These are phyloP conservation scores for Lacanobia wlatinum DNA, from an alignment of 2,888 invertebrate species.

Conservation along the genomic window DNA sequence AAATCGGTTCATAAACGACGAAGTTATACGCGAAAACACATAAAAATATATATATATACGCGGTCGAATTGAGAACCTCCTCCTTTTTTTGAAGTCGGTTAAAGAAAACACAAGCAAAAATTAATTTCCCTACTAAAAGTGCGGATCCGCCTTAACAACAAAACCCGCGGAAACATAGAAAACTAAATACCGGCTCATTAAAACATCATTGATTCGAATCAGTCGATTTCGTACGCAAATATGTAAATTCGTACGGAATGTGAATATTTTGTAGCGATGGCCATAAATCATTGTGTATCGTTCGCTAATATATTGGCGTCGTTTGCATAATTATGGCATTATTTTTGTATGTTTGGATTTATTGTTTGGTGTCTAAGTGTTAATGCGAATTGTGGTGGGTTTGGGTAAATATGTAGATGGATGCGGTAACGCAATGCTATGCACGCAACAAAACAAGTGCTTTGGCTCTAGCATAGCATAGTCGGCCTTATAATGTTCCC, in stretches of 20 bases:
- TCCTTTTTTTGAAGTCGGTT: too few species aligned
- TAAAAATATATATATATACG: too few species aligned
- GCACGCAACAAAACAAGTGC: not conserved
- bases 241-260: constrained; percentile 53
- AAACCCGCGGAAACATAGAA: constrained; percentile 41
- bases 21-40: too few species aligned
- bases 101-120: too few species aligned
- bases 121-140: too few species aligned
- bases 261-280: constrained; percentile 37
- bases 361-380: constrained; percentile 43
- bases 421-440: not conserved
- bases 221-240: constrained; percentile 44
- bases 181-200: constrained; percentile 37
- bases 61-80: too few species aligned
- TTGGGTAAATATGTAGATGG: not conserved
- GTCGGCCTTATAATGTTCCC: too few species aligned
- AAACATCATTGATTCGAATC: constrained; percentile 56
- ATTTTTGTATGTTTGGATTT: constrained; percentile 64
- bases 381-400: constrained; percentile 33
- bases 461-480: too few species aligned
- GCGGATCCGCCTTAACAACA: constrained; percentile 1
- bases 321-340: constrained; percentile 63
- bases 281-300: constrained; percentile 56
- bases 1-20: too few species aligned
- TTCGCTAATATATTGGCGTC: constrained; percentile 49